A percentile compares a stretch with the other conserved stretches of the same genome.
Conservation (phyloP, 1,140 invertebrate genomes). For the Solenopsis invicta region DNA sequence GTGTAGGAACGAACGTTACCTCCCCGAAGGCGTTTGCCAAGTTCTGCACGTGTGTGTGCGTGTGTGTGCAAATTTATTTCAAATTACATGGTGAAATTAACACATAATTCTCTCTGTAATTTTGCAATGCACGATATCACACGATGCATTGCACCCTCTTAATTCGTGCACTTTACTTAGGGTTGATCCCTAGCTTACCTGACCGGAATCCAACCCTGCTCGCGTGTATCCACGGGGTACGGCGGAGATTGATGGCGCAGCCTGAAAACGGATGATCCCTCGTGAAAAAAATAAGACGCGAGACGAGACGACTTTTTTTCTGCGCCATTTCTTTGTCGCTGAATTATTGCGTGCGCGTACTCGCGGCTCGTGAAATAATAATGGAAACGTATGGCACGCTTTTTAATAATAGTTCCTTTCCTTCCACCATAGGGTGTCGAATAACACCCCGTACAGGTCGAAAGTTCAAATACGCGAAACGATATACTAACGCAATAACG, state of each 20-base stretch:
- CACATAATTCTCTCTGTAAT: constrained; percentile 27
- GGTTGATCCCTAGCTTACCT: constrained; percentile 26
- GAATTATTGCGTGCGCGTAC: constrained; percentile 55
- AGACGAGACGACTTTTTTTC: constrained; percentile 41
- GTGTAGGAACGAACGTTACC: background rate
- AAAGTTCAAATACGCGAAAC: constrained; percentile 56
- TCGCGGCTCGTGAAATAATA: constrained; percentile 25
- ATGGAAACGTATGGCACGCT: constrained; percentile 41
- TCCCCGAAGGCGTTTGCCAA: background rate
- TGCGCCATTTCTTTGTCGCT: background rate
- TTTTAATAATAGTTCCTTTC: constrained; percentile 55
- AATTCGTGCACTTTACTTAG: constrained; percentile 22
- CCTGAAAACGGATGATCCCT: constrained; percentile 43
- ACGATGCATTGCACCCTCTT: background rate
- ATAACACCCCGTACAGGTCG: constrained; percentile 11
- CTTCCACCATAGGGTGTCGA: constrained; percentile 12
- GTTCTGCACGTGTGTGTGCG: background rate
- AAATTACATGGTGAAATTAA: constrained; percentile 15
- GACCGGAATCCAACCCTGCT: constrained; percentile 18
- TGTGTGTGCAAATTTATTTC: background rate
- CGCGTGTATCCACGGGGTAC: constrained; percentile 45
- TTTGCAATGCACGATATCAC: constrained; percentile 18
- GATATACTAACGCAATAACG: constrained; percentile 54
- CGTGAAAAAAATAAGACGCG: constrained; percentile 57
- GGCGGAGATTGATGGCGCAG: constrained; percentile 46